Conservation (phyloP, 2,113 vertebrate species). For the Odocoileus virginianus region DNA sequence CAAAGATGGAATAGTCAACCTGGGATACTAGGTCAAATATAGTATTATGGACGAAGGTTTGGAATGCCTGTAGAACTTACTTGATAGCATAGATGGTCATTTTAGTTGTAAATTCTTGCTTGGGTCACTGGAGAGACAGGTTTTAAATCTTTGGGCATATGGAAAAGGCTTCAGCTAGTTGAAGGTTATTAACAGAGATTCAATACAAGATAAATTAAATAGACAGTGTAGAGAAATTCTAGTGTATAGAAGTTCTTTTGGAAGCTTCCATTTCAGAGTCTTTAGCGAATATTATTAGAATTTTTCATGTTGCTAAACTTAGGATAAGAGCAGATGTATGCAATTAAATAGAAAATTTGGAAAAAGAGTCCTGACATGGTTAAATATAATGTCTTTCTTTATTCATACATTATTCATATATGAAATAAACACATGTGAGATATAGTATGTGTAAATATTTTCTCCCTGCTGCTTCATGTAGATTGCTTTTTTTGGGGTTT, state of each 20-base stretch:
- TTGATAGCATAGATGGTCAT: not conserved
- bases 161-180: not conserved
- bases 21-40: not conserved
- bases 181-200: not conserved
- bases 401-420: not conserved
- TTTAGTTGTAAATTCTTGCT: not conserved
- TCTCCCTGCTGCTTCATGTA: not conserved
- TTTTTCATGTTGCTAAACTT: not conserved
- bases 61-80: not conserved
- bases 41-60: not conserved
- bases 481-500: not conserved
- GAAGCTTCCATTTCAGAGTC: not conserved
- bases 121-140: not conserved
- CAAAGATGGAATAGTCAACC: not conserved
- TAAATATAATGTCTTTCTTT: not conserved
- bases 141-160: not conserved
- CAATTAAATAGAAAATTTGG: not conserved
- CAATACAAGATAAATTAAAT: not conserved
- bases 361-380: not conserved
- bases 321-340: not conserved
- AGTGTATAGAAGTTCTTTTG: not conserved
- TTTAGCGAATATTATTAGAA: not conserved
- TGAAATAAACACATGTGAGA: not conserved
- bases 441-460: not conserved
- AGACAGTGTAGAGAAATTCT: not conserved